Conservation (phyloP, 1,140 invertebrate species). For the Cydia fagiglandana region DNA sequence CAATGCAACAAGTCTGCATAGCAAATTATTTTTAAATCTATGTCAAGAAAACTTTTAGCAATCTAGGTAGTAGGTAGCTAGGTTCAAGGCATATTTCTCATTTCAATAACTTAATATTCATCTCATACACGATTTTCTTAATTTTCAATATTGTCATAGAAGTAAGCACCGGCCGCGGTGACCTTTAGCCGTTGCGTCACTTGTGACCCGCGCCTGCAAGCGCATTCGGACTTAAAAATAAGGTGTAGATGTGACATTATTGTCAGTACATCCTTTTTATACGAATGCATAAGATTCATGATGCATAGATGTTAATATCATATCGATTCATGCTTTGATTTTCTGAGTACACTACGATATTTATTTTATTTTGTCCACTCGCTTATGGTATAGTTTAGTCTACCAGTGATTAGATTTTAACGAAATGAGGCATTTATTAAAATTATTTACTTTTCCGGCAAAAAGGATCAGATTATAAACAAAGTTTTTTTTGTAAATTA, state of each 20-base stretch:
- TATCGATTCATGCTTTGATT: too few species aligned
- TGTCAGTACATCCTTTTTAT: too few species aligned
- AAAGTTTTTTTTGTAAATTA: too few species aligned
- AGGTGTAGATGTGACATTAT: not conserved
- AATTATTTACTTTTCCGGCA: too few species aligned
- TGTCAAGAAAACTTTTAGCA: conserved; percentile 13
- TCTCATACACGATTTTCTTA: conserved; percentile 5
- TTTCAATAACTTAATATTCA: conserved; percentile 2
- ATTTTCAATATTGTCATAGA: conserved; percentile 20
- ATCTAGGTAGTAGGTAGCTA: not conserved
- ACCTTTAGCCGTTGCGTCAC: conserved; percentile 22
- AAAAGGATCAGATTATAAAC: too few species aligned
- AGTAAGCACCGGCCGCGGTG: not conserved
- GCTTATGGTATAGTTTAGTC: not conserved
- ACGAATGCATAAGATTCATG: too few species aligned
- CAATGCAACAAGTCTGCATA: not conserved
- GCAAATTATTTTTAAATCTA: not conserved
- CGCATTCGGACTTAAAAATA: not conserved
- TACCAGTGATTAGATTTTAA: too few species aligned
- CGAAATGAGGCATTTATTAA: too few species aligned
- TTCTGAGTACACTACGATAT: not conserved
- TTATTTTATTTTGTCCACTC: conserved; percentile 12
- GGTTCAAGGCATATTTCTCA: not conserved
- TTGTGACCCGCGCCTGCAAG: not conserved
- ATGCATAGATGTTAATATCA: too few species aligned